Conservation (phyloP, 1,140 invertebrate species). For the Hyles vespertilio region DNA sequence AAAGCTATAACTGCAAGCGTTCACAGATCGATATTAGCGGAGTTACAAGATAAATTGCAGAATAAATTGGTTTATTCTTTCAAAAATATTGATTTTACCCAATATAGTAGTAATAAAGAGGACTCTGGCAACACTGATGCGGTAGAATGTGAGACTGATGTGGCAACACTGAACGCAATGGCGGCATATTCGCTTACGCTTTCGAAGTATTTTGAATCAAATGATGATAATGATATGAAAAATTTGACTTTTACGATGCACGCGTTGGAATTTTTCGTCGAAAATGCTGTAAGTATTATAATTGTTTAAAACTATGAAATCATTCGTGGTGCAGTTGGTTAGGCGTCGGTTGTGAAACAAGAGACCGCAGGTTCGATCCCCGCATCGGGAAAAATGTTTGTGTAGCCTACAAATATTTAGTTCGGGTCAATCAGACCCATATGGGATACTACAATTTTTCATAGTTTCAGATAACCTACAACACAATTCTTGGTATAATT, state of each 20-base stretch:
- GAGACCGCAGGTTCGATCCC: too few species aligned
- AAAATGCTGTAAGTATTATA: constrained; percentile 58
- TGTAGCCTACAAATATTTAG: too few species aligned
- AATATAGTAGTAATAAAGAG: constrained; percentile 18
- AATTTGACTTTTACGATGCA: constrained; percentile 56
- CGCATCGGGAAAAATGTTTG: too few species aligned
- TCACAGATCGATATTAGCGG: constrained; percentile 56
- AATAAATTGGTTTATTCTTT: constrained; percentile 50
- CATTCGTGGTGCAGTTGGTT: not conserved
- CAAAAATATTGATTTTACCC: constrained; percentile 52
- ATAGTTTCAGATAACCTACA: too few species aligned
- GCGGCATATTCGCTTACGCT: constrained; percentile 55
- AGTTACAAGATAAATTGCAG: constrained; percentile 64
- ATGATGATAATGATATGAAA: constrained; percentile 46
- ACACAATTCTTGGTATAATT: too few species aligned
- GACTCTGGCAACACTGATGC: constrained; percentile 5
- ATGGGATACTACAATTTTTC: not conserved
- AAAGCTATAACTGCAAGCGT: constrained; percentile 52
- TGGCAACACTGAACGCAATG: constrained; percentile 61
- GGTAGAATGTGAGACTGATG: not conserved
- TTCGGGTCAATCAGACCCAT: not conserved
- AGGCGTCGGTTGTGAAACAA: too few species aligned
- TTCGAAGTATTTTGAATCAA: constrained; percentile 56
- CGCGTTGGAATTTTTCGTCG: constrained; percentile 53
- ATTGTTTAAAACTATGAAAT: not conserved